Evolutionary conservation across 2,113 vertebrate genomes (phyloP), one percentile per base, ranked within the genome.

Genomic region (Phyllostomus discolor): DNA sequence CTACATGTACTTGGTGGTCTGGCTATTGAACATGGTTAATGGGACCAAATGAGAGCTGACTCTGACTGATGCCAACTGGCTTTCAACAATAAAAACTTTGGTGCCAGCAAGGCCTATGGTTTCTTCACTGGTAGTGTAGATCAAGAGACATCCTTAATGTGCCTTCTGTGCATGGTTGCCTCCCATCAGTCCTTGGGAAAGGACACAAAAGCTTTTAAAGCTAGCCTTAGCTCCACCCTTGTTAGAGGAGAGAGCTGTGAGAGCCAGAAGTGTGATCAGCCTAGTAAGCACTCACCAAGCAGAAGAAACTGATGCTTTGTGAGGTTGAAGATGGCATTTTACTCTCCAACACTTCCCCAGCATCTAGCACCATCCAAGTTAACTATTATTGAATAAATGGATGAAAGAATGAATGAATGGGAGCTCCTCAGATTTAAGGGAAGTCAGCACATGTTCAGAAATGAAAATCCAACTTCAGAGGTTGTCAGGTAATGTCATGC

Each of bases 401-500:
- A 24, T 50, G 20, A 28, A 73, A 79, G 62, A 86, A 69, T 17
- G 33, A 52, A 41, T 46, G 52, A 48, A 17, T 24, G 38, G 12
- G 22, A 84, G 50, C 14, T 38, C 15, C 73, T 46, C 10, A 24
- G 43, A 22, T 26, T 50, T 64, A 28, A 79, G 24, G 38, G 57
- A 62, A 35, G 54, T 79, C 76, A 69, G 38, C 12, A 19, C 33
- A 59, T 48, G n/a, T 26, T 66, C 52, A 7, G 64, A 93, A 70
- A 33, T 17, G 41, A 62, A 83, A 75, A 46, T 24, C 16, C 14
- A 14, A 1, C 67, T 14, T 46, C 5, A 62, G 38, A 76, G 48
- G 19, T 24, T 85, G 6, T 43, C 14, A 7, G 0, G 3, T 7
- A 22, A 17, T n/a, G 57, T 12, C 4, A 19, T 0, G 7, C 48